Percentiles rank a stretch among this genome's conserved stretches.
Evolutionary conservation across 2,797 vertebrate species (phyloP).

Genomic region (Cyclura pinguis): DNA sequence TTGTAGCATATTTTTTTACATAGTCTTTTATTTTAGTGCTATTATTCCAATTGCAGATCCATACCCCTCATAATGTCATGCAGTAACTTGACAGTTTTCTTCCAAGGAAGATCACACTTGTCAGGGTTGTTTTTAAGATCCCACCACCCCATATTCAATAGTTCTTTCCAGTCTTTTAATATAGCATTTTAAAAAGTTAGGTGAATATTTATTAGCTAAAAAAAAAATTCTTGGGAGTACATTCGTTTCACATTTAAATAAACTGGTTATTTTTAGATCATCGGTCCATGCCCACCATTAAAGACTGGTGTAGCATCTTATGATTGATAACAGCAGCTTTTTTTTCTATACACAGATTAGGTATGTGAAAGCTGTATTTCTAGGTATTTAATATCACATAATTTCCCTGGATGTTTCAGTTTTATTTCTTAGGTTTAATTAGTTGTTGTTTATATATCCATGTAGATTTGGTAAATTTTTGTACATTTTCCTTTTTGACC

Average conservation of each 20-base stretch:
- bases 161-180: neutral
- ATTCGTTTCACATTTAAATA: neutral
- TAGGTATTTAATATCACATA: neutral
- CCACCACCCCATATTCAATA: neutral
- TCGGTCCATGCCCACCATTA: neutral
- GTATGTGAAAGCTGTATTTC: neutral
- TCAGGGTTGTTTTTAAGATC: neutral
- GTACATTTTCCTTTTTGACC: neutral
- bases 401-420: neutral
- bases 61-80: neutral
- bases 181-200: neutral
- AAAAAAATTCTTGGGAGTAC: neutral
- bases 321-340: neutral
- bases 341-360: neutral
- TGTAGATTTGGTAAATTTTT: too few species aligned
- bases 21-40: neutral
- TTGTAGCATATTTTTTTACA: neutral
- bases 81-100: neutral
- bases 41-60: neutral
- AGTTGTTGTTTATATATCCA: neutral
- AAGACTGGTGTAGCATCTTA: neutral
- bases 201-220: neutral
- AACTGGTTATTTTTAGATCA: neutral
- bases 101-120: neutral
- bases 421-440: neutral